A percentile compares a stretch with the other conserved stretches of the same genome.
Conservation (phyloP, 2,797 vertebrate genomes). For the Megalops cyprinoides region DNA sequence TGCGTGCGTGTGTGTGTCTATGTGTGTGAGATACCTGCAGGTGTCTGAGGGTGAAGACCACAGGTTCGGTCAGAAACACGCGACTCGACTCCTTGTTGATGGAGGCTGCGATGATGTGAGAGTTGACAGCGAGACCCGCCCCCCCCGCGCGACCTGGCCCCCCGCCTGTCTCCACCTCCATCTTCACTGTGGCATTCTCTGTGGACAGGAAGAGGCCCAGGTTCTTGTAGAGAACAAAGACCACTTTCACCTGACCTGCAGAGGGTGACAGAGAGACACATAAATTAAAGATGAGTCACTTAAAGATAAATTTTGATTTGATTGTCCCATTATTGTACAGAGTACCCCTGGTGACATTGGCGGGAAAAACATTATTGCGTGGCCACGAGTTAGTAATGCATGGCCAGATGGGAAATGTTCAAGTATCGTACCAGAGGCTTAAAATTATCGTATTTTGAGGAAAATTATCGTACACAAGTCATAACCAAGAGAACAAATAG, state of each 20-base stretch:
- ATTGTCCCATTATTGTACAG: no score
- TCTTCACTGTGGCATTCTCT: conserved; percentile 88
- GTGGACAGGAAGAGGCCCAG: conserved; percentile 90
- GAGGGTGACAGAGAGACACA: conserved; percentile 28
- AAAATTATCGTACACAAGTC: no score
- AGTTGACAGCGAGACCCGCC: conserved; percentile 83
- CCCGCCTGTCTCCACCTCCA: conserved; percentile 77
- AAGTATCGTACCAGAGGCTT: no score
- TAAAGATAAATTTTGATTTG: no score
- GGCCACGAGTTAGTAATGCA: no score
- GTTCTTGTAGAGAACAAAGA: conserved; percentile 92
- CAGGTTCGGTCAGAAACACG: conserved; percentile 90
- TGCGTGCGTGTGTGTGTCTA: background rate
- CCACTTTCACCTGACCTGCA: conserved; percentile 91
- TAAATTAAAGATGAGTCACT: no score
- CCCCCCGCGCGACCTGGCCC: conserved; percentile 76
- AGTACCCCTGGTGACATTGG: no score
- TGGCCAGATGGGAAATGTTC: no score
- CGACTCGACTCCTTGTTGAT: conserved; percentile 94
- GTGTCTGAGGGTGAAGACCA: conserved; percentile 89
- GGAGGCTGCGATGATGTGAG: conserved; percentile 88
- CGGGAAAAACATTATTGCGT: no score
- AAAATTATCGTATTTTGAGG: no score
- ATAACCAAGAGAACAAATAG: no score
- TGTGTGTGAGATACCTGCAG: conserved; percentile 72